phyloP scores from a whole-genome alignment of 1,140 invertebrate genomes.

The Dendroctonus valens region DNA sequence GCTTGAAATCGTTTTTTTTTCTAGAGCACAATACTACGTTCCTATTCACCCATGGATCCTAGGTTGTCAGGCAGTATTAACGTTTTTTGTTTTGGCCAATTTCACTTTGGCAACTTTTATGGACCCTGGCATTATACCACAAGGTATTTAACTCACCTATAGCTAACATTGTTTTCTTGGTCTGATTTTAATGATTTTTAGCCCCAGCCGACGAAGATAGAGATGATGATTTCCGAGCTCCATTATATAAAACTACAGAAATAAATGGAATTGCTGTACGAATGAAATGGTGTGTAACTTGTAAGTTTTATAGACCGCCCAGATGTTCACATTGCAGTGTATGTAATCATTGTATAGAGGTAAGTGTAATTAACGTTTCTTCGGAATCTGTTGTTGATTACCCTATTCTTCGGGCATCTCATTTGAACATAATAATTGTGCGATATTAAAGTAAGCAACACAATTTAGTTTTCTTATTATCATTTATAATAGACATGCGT shows the following conservation, averaged over 20 bases:
- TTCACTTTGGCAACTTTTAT: constrained; percentile 98
- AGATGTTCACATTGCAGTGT: constrained; percentile 98
- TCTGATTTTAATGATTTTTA: constrained; percentile 49
- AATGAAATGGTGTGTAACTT: constrained; percentile 99
- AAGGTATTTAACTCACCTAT: constrained; percentile 65
- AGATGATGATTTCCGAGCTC: constrained; percentile 96
- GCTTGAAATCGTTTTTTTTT: constrained; percentile 43
- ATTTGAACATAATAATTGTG: too few relatives aligned
- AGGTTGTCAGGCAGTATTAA: constrained; percentile 89
- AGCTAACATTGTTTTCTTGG: background rate
- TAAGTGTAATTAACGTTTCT: constrained; percentile 51
- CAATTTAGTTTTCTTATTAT: background rate
- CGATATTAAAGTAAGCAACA: too few relatives aligned
- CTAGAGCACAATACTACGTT: constrained; percentile 85
- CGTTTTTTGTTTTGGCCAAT: constrained; percentile 96
- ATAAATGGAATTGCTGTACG: constrained; percentile 92
- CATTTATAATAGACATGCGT: background rate
- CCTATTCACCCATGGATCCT: constrained; percentile 83
- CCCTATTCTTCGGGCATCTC: background rate
- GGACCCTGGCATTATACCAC: constrained; percentile 98
- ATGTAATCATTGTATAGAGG: constrained; percentile 98
- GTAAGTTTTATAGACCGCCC: constrained; percentile 98
- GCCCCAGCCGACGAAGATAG: constrained; percentile 94
- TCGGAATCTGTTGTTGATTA: background rate
- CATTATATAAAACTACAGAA: constrained; percentile 96